Evolutionary conservation across 1,140 invertebrate species (phyloP).

Genomic region (Drosophila melanica): DNA sequence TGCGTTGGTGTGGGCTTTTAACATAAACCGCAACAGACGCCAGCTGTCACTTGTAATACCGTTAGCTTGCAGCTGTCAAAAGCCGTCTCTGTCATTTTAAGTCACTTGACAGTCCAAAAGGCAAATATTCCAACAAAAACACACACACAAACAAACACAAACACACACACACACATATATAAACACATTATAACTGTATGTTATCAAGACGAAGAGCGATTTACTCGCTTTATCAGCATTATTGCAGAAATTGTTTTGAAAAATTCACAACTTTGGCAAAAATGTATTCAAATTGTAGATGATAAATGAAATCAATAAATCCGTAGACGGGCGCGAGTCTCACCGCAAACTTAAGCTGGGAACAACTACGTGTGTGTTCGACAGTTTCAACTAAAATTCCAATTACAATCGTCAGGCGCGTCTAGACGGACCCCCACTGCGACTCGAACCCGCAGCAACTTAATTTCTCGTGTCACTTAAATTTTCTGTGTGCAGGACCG

Average conservation of each 20-base stretch:
- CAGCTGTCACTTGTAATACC: constrained; percentile 78
- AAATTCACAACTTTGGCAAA: constrained; percentile 7
- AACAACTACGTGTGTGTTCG: too few relatives aligned
- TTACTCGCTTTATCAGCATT: not conserved
- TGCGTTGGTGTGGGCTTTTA: constrained; percentile 47
- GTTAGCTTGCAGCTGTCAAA: constrained; percentile 75
- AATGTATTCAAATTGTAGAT: constrained; percentile 3
- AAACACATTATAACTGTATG: constrained; percentile 5
- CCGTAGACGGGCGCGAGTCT: too few relatives aligned
- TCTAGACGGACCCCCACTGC: too few relatives aligned
- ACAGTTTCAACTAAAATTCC: too few relatives aligned
- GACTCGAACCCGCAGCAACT: too few relatives aligned
- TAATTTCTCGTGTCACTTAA: too few relatives aligned
- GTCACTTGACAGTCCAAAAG: constrained; percentile 64
- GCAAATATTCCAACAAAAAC: constrained; percentile 27
- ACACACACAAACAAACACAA: too few relatives aligned
- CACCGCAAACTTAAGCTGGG: too few relatives aligned
- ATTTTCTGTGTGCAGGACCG: not conserved
- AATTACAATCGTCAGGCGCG: too few relatives aligned
- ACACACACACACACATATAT: not conserved
- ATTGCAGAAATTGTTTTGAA: not conserved
- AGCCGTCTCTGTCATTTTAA: constrained; percentile 71
- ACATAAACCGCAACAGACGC: constrained; percentile 75
- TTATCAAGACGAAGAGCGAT: not conserved
- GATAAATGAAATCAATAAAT: not conserved